Percentiles rank a stretch among this genome's conserved stretches.
phyloP scores from a whole-genome alignment of 2,888 invertebrate genomes.

The Cataglyphis cursor region DNA sequence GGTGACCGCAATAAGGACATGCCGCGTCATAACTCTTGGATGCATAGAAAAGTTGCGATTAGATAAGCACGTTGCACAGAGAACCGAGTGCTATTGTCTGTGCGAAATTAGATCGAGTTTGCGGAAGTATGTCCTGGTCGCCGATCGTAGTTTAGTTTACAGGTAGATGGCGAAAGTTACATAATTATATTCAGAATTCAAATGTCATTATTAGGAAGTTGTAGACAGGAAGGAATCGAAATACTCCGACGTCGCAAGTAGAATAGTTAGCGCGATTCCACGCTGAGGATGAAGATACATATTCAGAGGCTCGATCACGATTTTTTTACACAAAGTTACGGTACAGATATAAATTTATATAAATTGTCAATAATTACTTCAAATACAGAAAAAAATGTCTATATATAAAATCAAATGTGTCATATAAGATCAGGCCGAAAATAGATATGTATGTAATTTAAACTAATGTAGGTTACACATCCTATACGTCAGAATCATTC shows the following conservation, averaged over 20 bases:
- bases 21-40: conserved; percentile 20
- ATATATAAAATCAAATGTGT: no score
- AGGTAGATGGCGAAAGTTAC: conserved; percentile 36
- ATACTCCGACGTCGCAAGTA: conserved; percentile 37
- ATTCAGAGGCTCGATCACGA: neutral
- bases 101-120: conserved; percentile 42
- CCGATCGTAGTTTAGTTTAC: conserved; percentile 17
- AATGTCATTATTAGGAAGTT: conserved; percentile 52
- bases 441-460: neutral
- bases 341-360: neutral
- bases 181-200: conserved; percentile 54
- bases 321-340: neutral
- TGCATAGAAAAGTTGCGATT: conserved; percentile 35
- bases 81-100: conserved; percentile 9
- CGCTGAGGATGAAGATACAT: neutral
- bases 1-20: conserved; percentile 22
- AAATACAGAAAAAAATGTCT: neutral
- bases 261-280: conserved; percentile 10
- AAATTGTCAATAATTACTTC: neutral
- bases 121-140: conserved; percentile 22
- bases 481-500: conserved; percentile 2
- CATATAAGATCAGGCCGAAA: neutral
- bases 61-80: neutral
- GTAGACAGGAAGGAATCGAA: conserved; percentile 28
- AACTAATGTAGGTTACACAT: neutral